Evolutionary conservation across 2,888 invertebrate genomes (phyloP), one percentile per base, ranked within the genome.

Genomic region (Drosophila neonasuta): DNA sequence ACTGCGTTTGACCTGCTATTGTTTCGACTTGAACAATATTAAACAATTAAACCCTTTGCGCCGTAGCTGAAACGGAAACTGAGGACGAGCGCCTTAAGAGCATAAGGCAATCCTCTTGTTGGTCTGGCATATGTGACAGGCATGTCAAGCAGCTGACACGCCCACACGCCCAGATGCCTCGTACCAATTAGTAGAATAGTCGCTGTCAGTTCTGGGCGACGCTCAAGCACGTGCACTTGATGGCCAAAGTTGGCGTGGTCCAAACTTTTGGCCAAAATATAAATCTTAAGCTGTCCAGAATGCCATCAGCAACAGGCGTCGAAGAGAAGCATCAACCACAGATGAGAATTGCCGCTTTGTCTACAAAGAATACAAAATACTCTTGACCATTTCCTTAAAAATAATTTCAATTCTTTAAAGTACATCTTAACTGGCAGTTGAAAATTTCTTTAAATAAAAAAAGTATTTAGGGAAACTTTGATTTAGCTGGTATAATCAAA

Each of bases 301-400:
- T 67, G 67, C 65, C 78, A 68, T 79, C 87, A 86, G 78, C 75
- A 77, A 80, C 87, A 83, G 87, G 79, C 86, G 55, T 42, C 29
- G 30, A 60, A 32, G 50, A 60, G 44, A 48, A 66, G 7, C 48
- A 39, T 45, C 51, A 63, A 50, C 48, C 73, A 10, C 59, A 61
- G 30, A 45, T 30, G 5, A 36, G 15, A 10, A 7, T 4, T 9
- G 2, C 5, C 1, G 9, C 9, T 3, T 15, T 15, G 10, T n/a
- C 17, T 10, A 8, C 10, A 44, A 0, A n/a, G 58, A 63, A 30
- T 36, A 29, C 11, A 7, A 2, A 32, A 69, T 69, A 51, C 74
- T 10, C 55, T 74, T 2, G 8, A n/a, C 1, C 0, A 36, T 6
- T 30, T 8, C 8, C n/a, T 20, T 34, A 4, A 1, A 17, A 42